Percentiles rank a stretch among this genome's conserved stretches.
Conservation (phyloP, 2,113 vertebrate species). For the Phaethornis superciliosus region DNA sequence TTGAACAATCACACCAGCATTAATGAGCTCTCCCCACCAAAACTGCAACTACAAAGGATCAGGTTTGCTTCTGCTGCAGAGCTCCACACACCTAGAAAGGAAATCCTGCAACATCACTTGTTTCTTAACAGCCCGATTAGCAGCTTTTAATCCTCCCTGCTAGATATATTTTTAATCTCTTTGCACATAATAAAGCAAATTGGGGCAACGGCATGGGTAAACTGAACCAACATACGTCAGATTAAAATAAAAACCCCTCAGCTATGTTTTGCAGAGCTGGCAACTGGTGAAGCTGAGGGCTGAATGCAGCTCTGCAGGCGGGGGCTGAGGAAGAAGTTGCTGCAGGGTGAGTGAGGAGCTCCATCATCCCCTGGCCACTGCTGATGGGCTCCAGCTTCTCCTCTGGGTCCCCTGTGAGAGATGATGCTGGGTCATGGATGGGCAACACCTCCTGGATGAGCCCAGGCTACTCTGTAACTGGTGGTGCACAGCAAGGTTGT, state of each 20-base stretch:
- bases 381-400: fast-evolving
- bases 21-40: conserved; percentile 48
- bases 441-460: not conserved
- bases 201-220: not conserved
- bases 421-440: fast-evolving
- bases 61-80: not conserved
- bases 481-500: not conserved
- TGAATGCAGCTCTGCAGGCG: not conserved
- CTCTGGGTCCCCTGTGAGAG: fast-evolving
- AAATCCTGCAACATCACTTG: not conserved
- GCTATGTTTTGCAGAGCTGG: not conserved
- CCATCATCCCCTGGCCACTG: not conserved
- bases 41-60: conserved; percentile 36
- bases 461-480: fast-evolving
- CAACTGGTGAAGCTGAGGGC: not conserved
- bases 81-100: not conserved
- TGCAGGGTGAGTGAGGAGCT: not conserved
- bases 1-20: not conserved
- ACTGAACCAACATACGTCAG: not conserved
- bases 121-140: not conserved
- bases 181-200: not conserved
- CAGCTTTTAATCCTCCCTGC: conserved; percentile 11
- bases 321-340: not conserved
- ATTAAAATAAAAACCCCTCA: not conserved
- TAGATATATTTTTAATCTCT: conserved; percentile 12